These are phyloP conservation scores for Dermolepida albohirtum DNA, from an alignment of 2,888 invertebrate genomes.

Conservation along the genomic window DNA sequence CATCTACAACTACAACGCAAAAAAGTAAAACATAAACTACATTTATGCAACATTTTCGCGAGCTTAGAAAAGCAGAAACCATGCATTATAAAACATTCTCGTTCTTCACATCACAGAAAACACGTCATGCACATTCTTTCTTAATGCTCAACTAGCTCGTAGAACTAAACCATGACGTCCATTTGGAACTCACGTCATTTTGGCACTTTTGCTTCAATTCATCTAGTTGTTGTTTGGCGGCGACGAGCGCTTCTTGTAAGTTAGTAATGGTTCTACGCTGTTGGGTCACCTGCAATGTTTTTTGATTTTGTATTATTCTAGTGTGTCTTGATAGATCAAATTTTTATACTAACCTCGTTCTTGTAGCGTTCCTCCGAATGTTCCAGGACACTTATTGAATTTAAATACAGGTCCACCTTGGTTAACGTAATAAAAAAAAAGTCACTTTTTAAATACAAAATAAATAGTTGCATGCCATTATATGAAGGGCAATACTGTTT, in stretches of 20 bases:
- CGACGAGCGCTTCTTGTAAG: slow-evolving; percentile 61
- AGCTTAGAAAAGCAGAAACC: background rate
- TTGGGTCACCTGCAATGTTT: slow-evolving; percentile 57
- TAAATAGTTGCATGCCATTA: no score
- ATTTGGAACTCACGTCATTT: slow-evolving; percentile 63
- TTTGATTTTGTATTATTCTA: slow-evolving; percentile 6
- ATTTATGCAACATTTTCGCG: no score
- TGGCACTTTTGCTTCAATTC: slow-evolving; percentile 56
- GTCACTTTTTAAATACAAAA: background rate
- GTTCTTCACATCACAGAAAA: slow-evolving; percentile 44
- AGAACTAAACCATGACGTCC: slow-evolving; percentile 60
- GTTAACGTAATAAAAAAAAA: background rate
- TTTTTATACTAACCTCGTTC: slow-evolving; percentile 56
- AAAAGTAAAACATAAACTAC: background rate
- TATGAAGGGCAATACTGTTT: no score
- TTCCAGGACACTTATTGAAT: slow-evolving; percentile 60
- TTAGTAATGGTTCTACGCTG: slow-evolving; percentile 60
- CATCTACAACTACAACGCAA: background rate
- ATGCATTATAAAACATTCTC: slow-evolving; percentile 16
- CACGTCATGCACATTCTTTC: slow-evolving; percentile 62
- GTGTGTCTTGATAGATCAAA: background rate
- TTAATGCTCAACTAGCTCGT: slow-evolving; percentile 38
- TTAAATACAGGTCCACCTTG: slow-evolving; percentile 60
- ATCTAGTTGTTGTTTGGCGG: slow-evolving; percentile 60
- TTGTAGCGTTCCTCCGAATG: slow-evolving; percentile 57